These are phyloP conservation scores for Teleogryllus oceanicus DNA, from an alignment of 2,888 invertebrate species.

Conservation along the genomic window DNA sequence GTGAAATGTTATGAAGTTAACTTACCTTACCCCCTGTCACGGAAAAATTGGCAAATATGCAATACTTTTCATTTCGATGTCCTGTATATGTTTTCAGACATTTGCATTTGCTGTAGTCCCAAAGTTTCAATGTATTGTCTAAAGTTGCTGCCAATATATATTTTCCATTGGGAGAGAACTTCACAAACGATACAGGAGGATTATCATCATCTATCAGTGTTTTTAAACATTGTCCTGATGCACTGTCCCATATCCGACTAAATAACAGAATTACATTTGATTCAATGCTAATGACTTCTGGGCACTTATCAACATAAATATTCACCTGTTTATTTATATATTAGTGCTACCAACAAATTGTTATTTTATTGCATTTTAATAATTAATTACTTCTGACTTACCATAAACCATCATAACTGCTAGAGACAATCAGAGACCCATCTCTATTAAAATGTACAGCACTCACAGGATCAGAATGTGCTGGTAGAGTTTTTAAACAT, in stretches of 20 bases:
- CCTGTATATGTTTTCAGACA: slow-evolving; percentile 97
- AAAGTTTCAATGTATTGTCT: slow-evolving; percentile 96
- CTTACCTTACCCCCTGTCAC: slow-evolving; percentile 97
- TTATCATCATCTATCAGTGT: slow-evolving; percentile 99
- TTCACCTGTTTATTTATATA: too few species aligned
- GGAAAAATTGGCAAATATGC: slow-evolving; percentile 99
- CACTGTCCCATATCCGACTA: slow-evolving; percentile 99
- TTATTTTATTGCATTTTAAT: too few species aligned
- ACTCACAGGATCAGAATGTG: slow-evolving; percentile 99
- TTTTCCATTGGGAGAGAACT: slow-evolving; percentile 99
- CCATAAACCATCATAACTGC: slow-evolving; percentile 98
- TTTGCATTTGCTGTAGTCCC: slow-evolving; percentile 99
- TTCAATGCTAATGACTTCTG: too few species aligned
- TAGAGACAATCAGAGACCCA: slow-evolving; percentile 96
- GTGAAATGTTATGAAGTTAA: slow-evolving; percentile 20
- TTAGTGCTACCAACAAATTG: too few species aligned
- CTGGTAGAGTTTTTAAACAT: slow-evolving; percentile 95
- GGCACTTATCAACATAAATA: too few species aligned
- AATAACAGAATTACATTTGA: slow-evolving; percentile 42
- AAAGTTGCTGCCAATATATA: slow-evolving; percentile 97
- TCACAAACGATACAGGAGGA: slow-evolving; percentile 98
- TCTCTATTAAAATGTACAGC: slow-evolving; percentile 99
- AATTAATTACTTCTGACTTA: slow-evolving; percentile 48
- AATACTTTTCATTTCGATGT: slow-evolving; percentile 98
- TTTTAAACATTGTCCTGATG: slow-evolving; percentile 97